These are phyloP conservation scores for Tridacna crocea DNA, from an alignment of 2,888 invertebrate genomes.

Conservation along the genomic window DNA sequence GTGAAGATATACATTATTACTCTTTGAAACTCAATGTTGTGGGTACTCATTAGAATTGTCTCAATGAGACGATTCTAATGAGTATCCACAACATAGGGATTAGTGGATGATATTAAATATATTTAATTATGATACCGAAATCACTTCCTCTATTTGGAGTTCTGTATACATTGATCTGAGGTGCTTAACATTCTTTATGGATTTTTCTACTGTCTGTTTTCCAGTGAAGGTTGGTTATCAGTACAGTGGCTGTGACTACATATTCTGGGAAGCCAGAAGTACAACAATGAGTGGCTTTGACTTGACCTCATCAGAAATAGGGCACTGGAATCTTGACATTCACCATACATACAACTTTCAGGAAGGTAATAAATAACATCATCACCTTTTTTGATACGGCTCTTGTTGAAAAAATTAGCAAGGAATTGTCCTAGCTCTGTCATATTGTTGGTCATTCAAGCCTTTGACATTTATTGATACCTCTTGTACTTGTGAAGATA, in stretches of 20 bases:
- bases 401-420: not conserved
- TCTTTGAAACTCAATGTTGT: too few species aligned
- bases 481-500: not conserved
- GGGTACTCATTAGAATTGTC: too few species aligned
- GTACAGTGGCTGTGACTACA: conserved; percentile 92
- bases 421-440: not conserved
- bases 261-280: conserved; percentile 98
- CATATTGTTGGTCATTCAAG: not conserved
- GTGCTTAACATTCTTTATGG: not conserved
- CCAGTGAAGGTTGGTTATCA: conserved; percentile 93
- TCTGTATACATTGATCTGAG: too few species aligned
- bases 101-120: too few species aligned
- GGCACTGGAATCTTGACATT: conserved; percentile 98
- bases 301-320: conserved; percentile 97
- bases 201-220: conserved; percentile 38
- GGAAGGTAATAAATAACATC: conserved; percentile 89
- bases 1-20: too few species aligned
- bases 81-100: too few species aligned
- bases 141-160: too few species aligned
- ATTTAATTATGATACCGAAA: too few species aligned
- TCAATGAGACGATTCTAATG: too few species aligned
- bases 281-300: conserved; percentile 97
- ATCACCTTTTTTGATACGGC: not conserved
- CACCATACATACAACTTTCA: conserved; percentile 99
- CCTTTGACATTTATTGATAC: not conserved